Evolutionary conservation across 2,888 invertebrate species (phyloP).

Genomic region (Aplocera efformata): DNA sequence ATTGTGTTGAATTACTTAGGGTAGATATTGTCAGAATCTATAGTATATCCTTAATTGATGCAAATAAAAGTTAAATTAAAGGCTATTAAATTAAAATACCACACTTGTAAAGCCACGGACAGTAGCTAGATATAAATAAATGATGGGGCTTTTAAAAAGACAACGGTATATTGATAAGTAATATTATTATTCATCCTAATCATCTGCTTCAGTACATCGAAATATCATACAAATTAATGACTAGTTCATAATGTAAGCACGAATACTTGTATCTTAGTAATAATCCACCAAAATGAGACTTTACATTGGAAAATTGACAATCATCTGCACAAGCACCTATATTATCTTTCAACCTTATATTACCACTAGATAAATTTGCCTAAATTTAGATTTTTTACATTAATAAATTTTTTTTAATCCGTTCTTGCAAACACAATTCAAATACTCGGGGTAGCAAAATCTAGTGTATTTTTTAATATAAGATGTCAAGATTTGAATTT

Average conservation of each 20-base stretch:
- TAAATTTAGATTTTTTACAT: conserved; percentile 34
- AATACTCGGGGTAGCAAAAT: conserved; percentile 6
- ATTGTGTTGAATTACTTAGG: no score
- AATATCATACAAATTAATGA: conserved; percentile 54
- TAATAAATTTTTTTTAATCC: conserved; percentile 8
- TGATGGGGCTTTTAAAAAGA: conserved; percentile 3
- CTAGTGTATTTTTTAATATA: no score
- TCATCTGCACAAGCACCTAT: conserved; percentile 76
- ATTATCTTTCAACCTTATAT: conserved; percentile 70
- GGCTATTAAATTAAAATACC: no score
- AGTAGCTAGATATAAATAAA: no score
- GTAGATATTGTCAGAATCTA: no score
- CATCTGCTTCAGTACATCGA: conserved; percentile 74
- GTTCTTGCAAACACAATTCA: conserved; percentile 9
- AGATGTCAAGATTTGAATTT: neutral
- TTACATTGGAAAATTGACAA: conserved; percentile 73
- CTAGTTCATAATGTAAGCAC: conserved; percentile 67
- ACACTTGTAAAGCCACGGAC: no score
- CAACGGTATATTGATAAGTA: conserved; percentile 31
- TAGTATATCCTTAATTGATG: no score
- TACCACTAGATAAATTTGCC: conserved; percentile 44
- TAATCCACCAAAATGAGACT: conserved; percentile 53
- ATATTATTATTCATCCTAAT: conserved; percentile 60
- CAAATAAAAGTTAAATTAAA: no score
- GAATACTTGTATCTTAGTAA: conserved; percentile 49